Evolutionary conservation across 2,113 vertebrate species (phyloP), one percentile per base, ranked within the genome.

Genomic region (Protomyctophum bolini): DNA sequence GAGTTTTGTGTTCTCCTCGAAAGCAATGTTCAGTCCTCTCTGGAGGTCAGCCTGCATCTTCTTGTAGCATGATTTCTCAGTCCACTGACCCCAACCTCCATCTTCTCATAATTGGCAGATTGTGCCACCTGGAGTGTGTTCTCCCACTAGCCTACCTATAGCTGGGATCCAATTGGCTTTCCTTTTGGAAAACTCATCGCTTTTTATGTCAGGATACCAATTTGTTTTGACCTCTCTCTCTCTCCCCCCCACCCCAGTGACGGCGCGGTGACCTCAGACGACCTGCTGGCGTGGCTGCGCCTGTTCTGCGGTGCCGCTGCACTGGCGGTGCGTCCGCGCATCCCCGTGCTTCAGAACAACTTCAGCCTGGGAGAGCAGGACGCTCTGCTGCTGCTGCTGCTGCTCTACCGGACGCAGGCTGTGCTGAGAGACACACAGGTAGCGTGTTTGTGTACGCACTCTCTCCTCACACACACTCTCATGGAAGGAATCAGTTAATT

Each of bases 241-340:
- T 14, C 6, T n/a, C n/a, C n/a, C n/a, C n/a, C n/a, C n/a, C n/a
- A n/a, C n/a, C n/a, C 82, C 87, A 99, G 97, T 10, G 94, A 95
- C 63, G 88, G 81, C 12, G 47, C 92, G 0, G 91, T 98, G 58
- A 96, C 93, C n/a, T 94, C 97, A 0, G 97, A 98, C 56, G 95
- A 98, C 77, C 93, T 99, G 68, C 84, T 98, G 80, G 91, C 90
- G 14, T 99, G 97, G 98, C 76, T 99, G 81, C 93, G 96, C 72
- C 96, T 96, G 0, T 99, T 98, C 90, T 99, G 96, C 65, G 88
- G 93, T 0, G 91, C 98, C 0, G 91, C 94, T 0, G 48, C 93
- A 0, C 71, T 93, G 10, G 94, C 96, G 0, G 94, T 97, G 83
- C 89, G 90, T 66, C 95, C 95, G 52, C 95, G 98, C 2, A 93